phyloP scores from a whole-genome alignment of 1,140 invertebrate genomes.

The Acromyrmex heyeri region DNA sequence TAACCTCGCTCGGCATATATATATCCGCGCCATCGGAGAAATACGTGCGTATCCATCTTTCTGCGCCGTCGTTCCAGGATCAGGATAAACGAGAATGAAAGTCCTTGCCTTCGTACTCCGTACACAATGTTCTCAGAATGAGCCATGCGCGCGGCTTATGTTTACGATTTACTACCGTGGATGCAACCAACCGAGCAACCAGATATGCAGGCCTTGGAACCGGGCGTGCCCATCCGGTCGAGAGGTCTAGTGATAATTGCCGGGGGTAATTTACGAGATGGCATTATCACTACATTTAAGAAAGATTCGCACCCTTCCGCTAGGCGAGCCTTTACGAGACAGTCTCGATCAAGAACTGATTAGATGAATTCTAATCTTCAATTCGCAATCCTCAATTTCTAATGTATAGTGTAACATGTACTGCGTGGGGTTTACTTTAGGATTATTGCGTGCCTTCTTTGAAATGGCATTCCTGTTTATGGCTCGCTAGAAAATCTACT shows the following conservation, averaged over 20 bases:
- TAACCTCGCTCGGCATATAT: slow-evolving; percentile 30
- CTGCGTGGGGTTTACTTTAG: too few species aligned
- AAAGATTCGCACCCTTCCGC: slow-evolving; percentile 7
- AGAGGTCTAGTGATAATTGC: slow-evolving; percentile 53
- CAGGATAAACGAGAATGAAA: slow-evolving; percentile 58
- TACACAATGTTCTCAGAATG: slow-evolving; percentile 6
- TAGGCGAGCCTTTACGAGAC: not conserved
- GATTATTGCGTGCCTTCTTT: too few species aligned
- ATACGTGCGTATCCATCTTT: slow-evolving; percentile 47
- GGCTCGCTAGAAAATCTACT: not conserved
- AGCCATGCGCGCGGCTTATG: slow-evolving; percentile 2
- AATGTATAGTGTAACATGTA: too few species aligned
- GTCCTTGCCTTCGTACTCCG: slow-evolving; percentile 19
- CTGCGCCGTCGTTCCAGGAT: slow-evolving; percentile 21
- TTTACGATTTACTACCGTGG: slow-evolving; percentile 58
- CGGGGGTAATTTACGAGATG: slow-evolving; percentile 46
- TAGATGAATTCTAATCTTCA: too few species aligned
- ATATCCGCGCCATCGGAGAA: slow-evolving; percentile 36
- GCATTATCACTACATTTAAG: slow-evolving; percentile 47
- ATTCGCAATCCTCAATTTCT: too few species aligned
- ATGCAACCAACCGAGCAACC: slow-evolving; percentile 30
- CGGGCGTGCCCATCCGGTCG: slow-evolving; percentile 48
- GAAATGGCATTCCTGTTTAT: too few species aligned
- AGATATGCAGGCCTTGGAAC: slow-evolving; percentile 18
- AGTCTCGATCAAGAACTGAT: too few species aligned